Evolutionary conservation across 23 tunicate species (phyloP), one percentile per base, ranked within the genome.

Genomic region (Halocynthia roretzi): DNA sequence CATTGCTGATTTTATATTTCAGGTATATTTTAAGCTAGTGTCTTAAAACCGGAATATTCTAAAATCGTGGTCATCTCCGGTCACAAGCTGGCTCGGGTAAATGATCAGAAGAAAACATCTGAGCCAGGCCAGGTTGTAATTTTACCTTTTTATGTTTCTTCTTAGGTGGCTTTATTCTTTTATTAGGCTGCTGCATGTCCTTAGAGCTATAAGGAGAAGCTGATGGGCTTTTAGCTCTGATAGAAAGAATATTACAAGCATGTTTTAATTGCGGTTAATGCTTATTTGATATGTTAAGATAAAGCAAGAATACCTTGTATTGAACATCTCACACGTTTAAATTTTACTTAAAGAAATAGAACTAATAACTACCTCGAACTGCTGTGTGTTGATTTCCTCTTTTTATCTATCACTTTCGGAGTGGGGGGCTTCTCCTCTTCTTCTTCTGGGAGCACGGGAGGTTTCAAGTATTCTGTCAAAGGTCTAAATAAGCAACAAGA

Each of bases 381-480:
- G 20, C 60, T 54, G 14, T 20, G 10, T 0, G 56, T 10, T 15
- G 60, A 8, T 56, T 74, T 74, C 70, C 78, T 74, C 56, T 53
- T 74, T 9, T 53, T 54, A 19, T 71, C 44, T 31, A 4, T 40
- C 5, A 54, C 62, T 65, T 65, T 65, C 0, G 62, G 64, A 6
- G 76, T 65, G 18, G 85, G 86, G 5, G 78, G 76, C 19, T 80
- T 77, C 53, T 78, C 83, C 51, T 88, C 95, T 66, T 88, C 96
- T 70, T 89, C 96, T 5, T 85, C 85, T 60, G 96, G 96, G 9
- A 89, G 80, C 53, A 75, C 62, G 6, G 96, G 96, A 57, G 96
- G 88, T 63, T 73, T 67, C 49, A 89, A 64, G 75, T 77, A 89
- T 23, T 84, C 82, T 5, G 68, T 71, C 65, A 71, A 72, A 40